These are phyloP conservation scores for Furcula furcula DNA, from an alignment of 2,888 invertebrate genomes.

Conservation along the genomic window DNA sequence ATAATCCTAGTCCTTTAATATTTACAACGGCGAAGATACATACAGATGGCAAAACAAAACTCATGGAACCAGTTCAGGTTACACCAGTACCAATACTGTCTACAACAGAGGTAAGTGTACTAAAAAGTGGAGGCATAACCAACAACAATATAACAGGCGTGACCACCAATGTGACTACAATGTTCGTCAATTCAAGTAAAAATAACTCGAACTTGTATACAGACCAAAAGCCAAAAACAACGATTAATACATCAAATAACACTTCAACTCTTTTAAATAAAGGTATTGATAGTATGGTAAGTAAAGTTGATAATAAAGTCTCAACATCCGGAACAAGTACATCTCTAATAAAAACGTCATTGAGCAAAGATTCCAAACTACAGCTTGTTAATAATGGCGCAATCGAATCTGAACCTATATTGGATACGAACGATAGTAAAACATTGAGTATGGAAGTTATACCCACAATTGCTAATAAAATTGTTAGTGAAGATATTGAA, in stretches of 20 bases:
- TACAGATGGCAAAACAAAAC: slow-evolving; percentile 54
- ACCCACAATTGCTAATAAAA: slow-evolving; percentile 2
- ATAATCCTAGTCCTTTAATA: slow-evolving; percentile 58
- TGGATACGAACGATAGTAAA: slow-evolving; percentile 1
- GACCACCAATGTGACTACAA: background rate
- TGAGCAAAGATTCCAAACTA: slow-evolving; percentile 3
- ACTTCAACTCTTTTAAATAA: slow-evolving; percentile 6
- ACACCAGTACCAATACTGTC: slow-evolving; percentile 67
- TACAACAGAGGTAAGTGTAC: slow-evolving; percentile 53
- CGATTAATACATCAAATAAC: slow-evolving; percentile 1
- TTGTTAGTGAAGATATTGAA: background rate
- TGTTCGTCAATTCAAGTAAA: background rate
- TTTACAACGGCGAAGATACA: slow-evolving; percentile 78
- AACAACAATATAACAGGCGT: slow-evolving; percentile 12
- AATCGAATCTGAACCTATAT: slow-evolving; percentile 5
- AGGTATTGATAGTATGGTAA: slow-evolving; percentile 2
- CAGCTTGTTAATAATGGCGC: slow-evolving; percentile 4
- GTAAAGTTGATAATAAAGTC: slow-evolving; percentile 5
- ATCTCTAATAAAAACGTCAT: slow-evolving; percentile 1
- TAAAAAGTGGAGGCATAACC: slow-evolving; percentile 36
- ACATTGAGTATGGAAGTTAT: slow-evolving; percentile 3
- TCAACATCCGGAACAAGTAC: slow-evolving; percentile 7
- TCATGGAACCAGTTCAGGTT: slow-evolving; percentile 65
- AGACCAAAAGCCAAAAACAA: background rate
- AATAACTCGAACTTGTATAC: background rate